Evolutionary conservation across 2,797 vertebrate species (phyloP).

Genomic region (Syndactyla subalaris): DNA sequence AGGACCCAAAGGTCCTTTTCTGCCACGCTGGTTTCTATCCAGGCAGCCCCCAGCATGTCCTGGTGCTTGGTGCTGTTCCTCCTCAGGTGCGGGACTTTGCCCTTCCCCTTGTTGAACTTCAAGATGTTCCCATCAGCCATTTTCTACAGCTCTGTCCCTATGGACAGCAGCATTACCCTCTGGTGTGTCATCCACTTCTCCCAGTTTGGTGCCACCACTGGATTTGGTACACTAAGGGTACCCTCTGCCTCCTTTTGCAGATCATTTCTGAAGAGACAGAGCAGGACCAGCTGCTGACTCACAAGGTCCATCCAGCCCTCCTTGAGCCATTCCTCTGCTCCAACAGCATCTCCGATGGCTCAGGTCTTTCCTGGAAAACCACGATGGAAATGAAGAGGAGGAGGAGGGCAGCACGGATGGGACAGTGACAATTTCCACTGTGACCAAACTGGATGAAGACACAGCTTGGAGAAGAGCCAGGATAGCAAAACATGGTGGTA

Average conservation of each 20-base stretch:
- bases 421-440: fast-evolving
- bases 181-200: neutral
- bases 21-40: fast-evolving
- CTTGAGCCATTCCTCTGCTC: neutral
- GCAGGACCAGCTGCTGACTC: neutral
- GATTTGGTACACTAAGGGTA: too few relatives aligned
- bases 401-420: neutral
- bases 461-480: neutral
- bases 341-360: neutral
- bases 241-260: neutral
- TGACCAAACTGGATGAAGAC: neutral
- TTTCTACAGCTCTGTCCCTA: neutral
- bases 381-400: fast-evolving
- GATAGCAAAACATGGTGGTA: fast-evolving
- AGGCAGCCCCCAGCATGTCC: neutral
- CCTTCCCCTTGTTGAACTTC: neutral
- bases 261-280: neutral
- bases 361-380: neutral
- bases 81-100: neutral
- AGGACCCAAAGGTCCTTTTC: neutral
- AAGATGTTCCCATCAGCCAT: neutral
- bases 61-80: neutral
- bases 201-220: neutral
- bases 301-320: neutral
- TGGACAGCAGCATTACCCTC: neutral